Conservation (phyloP, 2,888 invertebrate genomes). For the Troilus luridus region DNA sequence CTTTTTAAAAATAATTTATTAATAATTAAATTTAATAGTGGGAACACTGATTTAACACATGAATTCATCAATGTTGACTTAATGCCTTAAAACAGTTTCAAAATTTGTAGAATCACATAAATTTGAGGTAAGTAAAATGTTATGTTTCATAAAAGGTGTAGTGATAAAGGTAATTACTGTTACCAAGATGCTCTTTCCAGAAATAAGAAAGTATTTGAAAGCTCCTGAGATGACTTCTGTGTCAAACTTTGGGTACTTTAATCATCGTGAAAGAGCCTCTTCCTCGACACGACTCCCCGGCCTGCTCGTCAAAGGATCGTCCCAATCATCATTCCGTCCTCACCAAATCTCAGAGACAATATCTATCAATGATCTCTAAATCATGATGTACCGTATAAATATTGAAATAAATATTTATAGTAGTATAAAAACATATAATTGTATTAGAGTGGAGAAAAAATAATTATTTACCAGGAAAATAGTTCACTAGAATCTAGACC, state of each 20-base stretch:
- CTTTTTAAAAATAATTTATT: no score
- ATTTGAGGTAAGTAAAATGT: background rate
- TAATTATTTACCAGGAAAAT: no score
- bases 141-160: background rate
- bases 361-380: background rate
- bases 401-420: no score
- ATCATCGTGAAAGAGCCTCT: background rate
- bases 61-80: no score
- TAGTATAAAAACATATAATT: no score
- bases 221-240: background rate
- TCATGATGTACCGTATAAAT: no score
- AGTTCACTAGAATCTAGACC: no score
- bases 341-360: background rate
- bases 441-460: no score
- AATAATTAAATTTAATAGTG: no score
- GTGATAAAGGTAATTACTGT: background rate
- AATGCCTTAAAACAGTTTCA: no score
- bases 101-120: background rate
- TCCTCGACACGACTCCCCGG: background rate
- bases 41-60: no score
- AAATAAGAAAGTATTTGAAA: conserved; percentile 2
- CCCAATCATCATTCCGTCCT: background rate
- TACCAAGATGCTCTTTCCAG: background rate
- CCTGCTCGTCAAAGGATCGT: background rate
- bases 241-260: background rate